phyloP scores from a whole-genome alignment of 2,888 invertebrate species.

The Mesorhabditis spiculigera region DNA sequence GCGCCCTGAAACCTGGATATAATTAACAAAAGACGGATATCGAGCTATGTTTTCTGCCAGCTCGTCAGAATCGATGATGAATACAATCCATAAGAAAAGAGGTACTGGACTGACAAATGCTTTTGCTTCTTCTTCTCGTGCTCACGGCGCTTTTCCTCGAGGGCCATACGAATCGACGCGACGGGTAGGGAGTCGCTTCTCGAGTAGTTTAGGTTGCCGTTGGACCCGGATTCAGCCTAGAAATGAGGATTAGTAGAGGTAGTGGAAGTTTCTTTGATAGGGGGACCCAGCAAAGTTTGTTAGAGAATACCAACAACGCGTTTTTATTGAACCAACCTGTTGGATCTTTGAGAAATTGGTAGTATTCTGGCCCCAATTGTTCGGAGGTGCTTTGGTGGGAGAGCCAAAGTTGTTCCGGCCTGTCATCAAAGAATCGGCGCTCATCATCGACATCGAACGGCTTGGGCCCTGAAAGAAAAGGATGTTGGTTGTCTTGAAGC shows the following conservation, averaged over 20 bases:
- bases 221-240: conserved; percentile 14
- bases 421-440: conserved; percentile 34
- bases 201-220: conserved; percentile 19
- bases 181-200: conserved; percentile 30
- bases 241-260: background rate
- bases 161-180: conserved; percentile 49
- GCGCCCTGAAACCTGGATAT: conserved; percentile 35
- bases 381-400: background rate
- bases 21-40: background rate
- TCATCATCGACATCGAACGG: conserved; percentile 38
- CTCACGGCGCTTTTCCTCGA: conserved; percentile 53
- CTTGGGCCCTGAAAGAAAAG: conserved; percentile 20
- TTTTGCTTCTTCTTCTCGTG: conserved; percentile 44
- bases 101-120: conserved; percentile 25
- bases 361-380: conserved; percentile 2
- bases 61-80: background rate
- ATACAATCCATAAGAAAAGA: conserved; percentile 2
- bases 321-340: background rate
- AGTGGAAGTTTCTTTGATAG: no score
- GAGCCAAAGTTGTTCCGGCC: background rate
- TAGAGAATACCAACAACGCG: background rate
- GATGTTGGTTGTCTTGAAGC: no score
- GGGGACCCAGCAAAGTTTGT: background rate
- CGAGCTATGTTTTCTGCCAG: conserved; percentile 2
- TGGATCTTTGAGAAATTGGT: background rate